Evolutionary conservation across 1,140 invertebrate genomes (phyloP), one percentile per base, ranked within the genome.

Genomic region (Heterodera schachtii): DNA sequence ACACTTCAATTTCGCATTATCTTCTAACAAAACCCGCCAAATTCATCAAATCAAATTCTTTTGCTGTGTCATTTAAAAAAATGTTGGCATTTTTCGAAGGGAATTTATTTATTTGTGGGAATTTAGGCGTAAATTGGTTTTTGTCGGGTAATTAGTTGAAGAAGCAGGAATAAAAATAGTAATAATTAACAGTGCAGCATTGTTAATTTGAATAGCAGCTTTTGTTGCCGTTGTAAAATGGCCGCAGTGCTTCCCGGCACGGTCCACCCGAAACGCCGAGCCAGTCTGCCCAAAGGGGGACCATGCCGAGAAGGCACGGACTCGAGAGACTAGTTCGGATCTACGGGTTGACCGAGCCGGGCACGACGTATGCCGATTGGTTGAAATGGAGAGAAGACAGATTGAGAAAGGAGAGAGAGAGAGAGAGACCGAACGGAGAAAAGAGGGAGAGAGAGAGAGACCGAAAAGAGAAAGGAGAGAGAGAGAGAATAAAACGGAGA

Each of bases 241-340:
- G 78, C 47, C 74, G 82, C 11, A 4, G 57, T 1, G 11, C 4
- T 19, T 60, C 57, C 44, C 46, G 73, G 73, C 66, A 57, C 85
- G 70, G 71, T 85, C 85, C 70, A 86, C 85, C 85, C 84, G 81
- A 73, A 79, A 74, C 76, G 76, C 81, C 86, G 85, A 86, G 83
- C 84, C 79, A 78, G 84, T 85, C 85, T 87, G 49, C 76, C 64
- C 76, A 75, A 75, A 57, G n/a, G 49, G 41, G 43, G 74, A n/a
- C 74, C n/a, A 44, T 75, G 57, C 74, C 31, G 46, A 16, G 44
- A 21, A 84, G 73, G 73, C 31, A 69, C 73, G 52, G 80, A 86
- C 85, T 47, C 44, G 60, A 78, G 76, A 78, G 76, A 86, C 86
- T 87, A 86, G 85, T 86, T 86, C 85, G 85, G 85, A 86, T 86